Percentiles rank a stretch among this genome's conserved stretches.
phyloP scores from a whole-genome alignment of 2,113 vertebrate genomes.

The Zingel zingel region DNA sequence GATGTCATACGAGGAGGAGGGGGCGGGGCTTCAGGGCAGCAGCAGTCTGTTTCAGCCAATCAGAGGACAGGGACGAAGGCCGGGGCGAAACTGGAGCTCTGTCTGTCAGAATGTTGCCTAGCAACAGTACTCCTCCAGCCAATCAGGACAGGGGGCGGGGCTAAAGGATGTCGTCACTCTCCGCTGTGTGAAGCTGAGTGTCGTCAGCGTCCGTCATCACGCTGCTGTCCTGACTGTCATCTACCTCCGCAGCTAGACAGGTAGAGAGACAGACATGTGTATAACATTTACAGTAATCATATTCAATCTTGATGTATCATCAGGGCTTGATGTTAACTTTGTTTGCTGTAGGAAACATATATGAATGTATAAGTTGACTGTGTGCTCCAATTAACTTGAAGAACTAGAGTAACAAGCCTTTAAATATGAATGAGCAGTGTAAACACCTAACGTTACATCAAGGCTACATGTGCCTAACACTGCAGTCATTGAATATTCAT shows the following conservation, averaged over 20 bases:
- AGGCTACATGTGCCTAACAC: too few species aligned
- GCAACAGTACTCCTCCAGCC: slow-evolving; percentile 57
- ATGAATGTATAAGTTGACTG: too few species aligned
- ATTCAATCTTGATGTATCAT: too few species aligned
- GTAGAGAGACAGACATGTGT: neutral
- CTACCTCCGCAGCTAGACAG: slow-evolving; percentile 86
- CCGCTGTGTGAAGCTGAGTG: slow-evolving; percentile 96
- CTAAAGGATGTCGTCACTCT: slow-evolving; percentile 95
- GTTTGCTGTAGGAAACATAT: too few species aligned
- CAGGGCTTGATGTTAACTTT: too few species aligned
- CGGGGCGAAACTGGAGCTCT: slow-evolving; percentile 45
- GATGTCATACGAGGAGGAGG: slow-evolving; percentile 34
- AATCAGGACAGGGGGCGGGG: slow-evolving; percentile 40
- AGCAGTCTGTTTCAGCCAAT: slow-evolving; percentile 71
- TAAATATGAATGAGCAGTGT: too few species aligned
- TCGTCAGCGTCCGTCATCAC: slow-evolving; percentile 99
- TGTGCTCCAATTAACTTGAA: too few species aligned
- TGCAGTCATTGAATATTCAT: too few species aligned
- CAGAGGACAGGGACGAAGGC: neutral
- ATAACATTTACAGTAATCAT: too few species aligned
- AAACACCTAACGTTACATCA: too few species aligned
- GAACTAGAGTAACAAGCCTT: too few species aligned
- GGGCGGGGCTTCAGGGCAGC: slow-evolving; percentile 45
- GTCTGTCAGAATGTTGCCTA: slow-evolving; percentile 43
- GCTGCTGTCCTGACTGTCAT: slow-evolving; percentile 91